Base-by-base conservation (phyloP, 2,113 vertebrate genomes). In the Acanthisitta chloris region DNA sequence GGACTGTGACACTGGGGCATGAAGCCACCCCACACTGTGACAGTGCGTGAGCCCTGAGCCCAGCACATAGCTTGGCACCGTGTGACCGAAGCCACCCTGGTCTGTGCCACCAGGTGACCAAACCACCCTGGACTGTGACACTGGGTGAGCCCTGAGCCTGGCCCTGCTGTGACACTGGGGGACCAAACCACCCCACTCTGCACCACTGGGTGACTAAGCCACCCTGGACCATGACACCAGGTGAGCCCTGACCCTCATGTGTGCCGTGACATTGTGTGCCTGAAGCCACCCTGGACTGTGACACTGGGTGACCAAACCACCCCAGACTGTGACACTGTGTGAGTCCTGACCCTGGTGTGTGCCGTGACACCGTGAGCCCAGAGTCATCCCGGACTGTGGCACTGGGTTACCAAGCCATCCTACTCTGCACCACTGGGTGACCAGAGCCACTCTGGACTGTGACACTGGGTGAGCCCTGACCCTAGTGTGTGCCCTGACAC, bases 221-320 rank as follows among this genome's bases (percentile, higher is more conserved):
- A 33, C n/a, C 28, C 62, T 36, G 62, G 18, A 13, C 40, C 1
- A 10, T 79, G 48, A 79, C 48, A 43, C 46, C n/a, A 36, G 9
- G 28, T 8, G 52, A 49, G 64, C 52, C 42, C 3, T 21, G 52
- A n/a, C 29, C 71, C 31, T 17, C 36, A 36, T 43, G 42, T 12
- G 0, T 61, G 64, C 64, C 52, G 73, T 34, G 74, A 34, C 65
- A 55, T 19, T 5, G 25, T 8, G 0, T 0, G 48, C 62, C n/a
- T 29, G 29, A 58, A 71, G 40, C 42, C 57, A 42, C 3, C 49
- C 58, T 20, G 49, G 34, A 48, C 42, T 21, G 57, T 49, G 77
- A 73, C 36, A 34, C 14, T 10, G 42, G 36, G 43, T 8, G 58
- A 65, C 42, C 21, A 11, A 14, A 42, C 18, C 51, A 42, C 3